Conservation (phyloP, 2,888 invertebrate species). For the Bellardia pandia region DNA sequence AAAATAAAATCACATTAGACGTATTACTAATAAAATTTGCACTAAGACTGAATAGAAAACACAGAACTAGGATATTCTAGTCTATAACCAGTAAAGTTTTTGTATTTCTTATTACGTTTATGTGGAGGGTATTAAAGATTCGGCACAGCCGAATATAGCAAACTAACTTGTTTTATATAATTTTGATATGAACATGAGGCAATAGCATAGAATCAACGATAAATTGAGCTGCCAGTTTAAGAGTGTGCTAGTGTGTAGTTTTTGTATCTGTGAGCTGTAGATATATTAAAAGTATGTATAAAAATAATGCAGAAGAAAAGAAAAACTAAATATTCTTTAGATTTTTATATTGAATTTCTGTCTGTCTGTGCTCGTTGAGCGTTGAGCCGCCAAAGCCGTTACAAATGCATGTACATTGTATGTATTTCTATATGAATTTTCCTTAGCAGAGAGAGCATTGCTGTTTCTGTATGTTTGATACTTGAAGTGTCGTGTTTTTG, state of each 20-base stretch:
- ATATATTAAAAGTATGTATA: slow-evolving; percentile 40
- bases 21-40: too few species aligned
- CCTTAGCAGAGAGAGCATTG: slow-evolving; percentile 18
- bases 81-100: too few species aligned
- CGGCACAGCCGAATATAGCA: too few species aligned
- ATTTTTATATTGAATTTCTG: slow-evolving; percentile 38
- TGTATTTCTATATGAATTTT: slow-evolving; percentile 45
- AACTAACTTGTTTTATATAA: slow-evolving; percentile 24
- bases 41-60: too few species aligned
- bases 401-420: slow-evolving; percentile 56
- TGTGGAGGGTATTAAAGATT: too few species aligned
- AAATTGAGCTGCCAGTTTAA: slow-evolving; percentile 55
- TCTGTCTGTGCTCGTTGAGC: slow-evolving; percentile 51
- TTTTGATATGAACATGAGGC: slow-evolving; percentile 30
- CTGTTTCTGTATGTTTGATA: slow-evolving; percentile 19
- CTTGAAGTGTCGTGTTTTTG: slow-evolving; percentile 50
- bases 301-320: slow-evolving; percentile 16
- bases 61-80: too few species aligned
- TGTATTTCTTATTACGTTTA: too few species aligned
- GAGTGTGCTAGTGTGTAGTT: slow-evolving; percentile 8
- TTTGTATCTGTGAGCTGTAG: slow-evolving; percentile 51
- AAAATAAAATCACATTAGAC: too few species aligned
- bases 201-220: slow-evolving; percentile 21
- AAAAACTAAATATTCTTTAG: slow-evolving; percentile 51
- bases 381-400: slow-evolving; percentile 64